A percentile compares a stretch with the other conserved stretches of the same genome.
These are phyloP conservation scores for Bombycilla garrulus DNA, from an alignment of 2,113 vertebrate genomes.

Conservation along the genomic window DNA sequence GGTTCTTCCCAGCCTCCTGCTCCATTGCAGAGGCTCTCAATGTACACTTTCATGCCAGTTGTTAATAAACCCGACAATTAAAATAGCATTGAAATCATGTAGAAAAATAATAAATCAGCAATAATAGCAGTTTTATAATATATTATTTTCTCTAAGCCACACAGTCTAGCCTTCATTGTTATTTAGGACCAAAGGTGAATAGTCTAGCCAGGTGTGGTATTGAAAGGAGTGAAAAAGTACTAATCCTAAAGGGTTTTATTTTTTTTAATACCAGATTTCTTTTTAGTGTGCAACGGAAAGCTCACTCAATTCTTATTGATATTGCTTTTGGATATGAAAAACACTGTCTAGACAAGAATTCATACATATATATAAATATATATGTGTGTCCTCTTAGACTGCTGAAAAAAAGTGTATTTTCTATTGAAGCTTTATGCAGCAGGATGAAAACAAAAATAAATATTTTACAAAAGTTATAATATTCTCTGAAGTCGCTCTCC, in stretches of 20 bases:
- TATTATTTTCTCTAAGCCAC: background rate
- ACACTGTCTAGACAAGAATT: background rate
- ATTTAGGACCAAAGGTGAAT: background rate
- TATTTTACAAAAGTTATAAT: background rate
- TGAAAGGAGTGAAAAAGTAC: background rate
- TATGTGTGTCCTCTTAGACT: background rate
- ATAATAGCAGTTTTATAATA: background rate
- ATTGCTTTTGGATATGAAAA: conserved; percentile 11
- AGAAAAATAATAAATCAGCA: background rate
- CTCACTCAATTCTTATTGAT: background rate
- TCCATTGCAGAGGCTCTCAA: background rate
- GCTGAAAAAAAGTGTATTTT: conserved; percentile 1
- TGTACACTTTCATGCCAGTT: background rate
- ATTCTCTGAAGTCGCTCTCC: background rate
- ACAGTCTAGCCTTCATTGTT: background rate
- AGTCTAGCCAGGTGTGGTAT: background rate
- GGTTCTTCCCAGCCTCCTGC: conserved; percentile 7
- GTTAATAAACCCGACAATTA: background rate
- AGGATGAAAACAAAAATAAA: conserved; percentile 20
- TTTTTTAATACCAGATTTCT: background rate
- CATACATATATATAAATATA: background rate
- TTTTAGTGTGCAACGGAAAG: background rate
- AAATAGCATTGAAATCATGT: background rate
- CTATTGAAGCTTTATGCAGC: background rate
- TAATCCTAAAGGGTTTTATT: background rate